Percentiles rank a stretch among this genome's conserved stretches.
Conservation (phyloP, 1,140 invertebrate species). For the Tetramorium simillimum region DNA sequence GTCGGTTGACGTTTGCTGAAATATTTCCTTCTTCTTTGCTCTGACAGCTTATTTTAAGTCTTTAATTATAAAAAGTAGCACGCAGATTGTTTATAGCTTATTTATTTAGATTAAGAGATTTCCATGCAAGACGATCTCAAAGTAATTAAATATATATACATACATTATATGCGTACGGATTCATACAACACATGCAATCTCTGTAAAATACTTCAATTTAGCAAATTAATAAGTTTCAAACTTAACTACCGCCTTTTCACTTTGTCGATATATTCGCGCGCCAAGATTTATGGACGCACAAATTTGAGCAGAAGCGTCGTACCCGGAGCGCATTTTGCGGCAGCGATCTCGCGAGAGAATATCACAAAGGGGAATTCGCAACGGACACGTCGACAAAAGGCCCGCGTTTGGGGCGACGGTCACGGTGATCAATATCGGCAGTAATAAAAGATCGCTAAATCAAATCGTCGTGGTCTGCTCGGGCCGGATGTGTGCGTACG, state of each 20-base stretch:
- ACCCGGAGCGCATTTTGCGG: not conserved
- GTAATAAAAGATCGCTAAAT: conserved; percentile 79
- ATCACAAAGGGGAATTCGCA: conserved; percentile 45
- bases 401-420: conserved; percentile 6
- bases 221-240: not conserved
- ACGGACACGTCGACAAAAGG: conserved; percentile 43
- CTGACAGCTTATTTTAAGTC: not conserved
- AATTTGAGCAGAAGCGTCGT: conserved; percentile 34
- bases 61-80: not conserved
- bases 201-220: not conserved
- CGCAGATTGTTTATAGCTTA: not conserved
- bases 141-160: not conserved
- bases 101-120: conserved; percentile 6
- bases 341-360: conserved; percentile 4
- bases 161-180: too few relatives aligned
- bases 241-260: not conserved
- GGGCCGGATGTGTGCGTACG: conserved; percentile 13
- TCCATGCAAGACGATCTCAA: not conserved
- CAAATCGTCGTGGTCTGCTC: conserved; percentile 68
- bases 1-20: not conserved
- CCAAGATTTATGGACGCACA: conserved; percentile 37
- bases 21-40: not conserved
- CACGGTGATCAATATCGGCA: conserved; percentile 75
- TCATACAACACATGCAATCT: not conserved
- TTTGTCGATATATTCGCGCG: not conserved